Percentiles rank a stretch among this genome's conserved stretches.
These are phyloP conservation scores for Chesias legatella DNA, from an alignment of 2,888 invertebrate species.

Conservation along the genomic window DNA sequence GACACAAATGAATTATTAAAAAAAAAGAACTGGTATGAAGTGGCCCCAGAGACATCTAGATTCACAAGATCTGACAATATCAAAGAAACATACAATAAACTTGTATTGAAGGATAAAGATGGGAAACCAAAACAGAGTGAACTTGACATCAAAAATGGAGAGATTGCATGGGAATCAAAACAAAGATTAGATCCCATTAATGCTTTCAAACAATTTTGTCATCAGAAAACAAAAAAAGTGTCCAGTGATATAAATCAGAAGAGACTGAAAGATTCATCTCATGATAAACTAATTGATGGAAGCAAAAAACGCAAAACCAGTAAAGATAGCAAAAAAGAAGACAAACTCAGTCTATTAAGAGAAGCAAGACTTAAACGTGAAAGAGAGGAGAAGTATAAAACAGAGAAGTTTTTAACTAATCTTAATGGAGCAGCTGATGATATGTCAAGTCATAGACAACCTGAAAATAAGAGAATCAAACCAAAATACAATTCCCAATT, in stretches of 20 bases:
- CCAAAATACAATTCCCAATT: conserved; percentile 98
- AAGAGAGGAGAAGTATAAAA: conserved; percentile 85
- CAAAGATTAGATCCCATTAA: conserved; percentile 86
- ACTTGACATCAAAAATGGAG: conserved; percentile 72
- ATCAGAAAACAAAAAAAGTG: conserved; percentile 33
- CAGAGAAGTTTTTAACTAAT: conserved; percentile 86
- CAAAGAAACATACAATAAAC: conserved; percentile 71
- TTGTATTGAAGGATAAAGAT: conserved; percentile 67
- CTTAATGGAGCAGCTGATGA: conserved; percentile 58
- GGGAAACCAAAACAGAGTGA: conserved; percentile 58
- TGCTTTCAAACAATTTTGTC: conserved; percentile 81
- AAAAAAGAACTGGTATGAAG: conserved; percentile 94
- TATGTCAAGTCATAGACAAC: conserved; percentile 20
- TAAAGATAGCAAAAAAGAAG: conserved; percentile 42
- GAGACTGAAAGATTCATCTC: not conserved
- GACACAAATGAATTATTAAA: conserved; percentile 93
- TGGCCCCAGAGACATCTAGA: conserved; percentile 80
- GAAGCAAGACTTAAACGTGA: conserved; percentile 91
- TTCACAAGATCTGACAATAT: conserved; percentile 51
- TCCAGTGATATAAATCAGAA: not conserved
- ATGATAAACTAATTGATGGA: conserved; percentile 28
- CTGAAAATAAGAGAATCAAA: conserved; percentile 61
- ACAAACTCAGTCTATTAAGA: conserved; percentile 84
- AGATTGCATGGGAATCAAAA: conserved; percentile 85
- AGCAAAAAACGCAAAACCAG: conserved; percentile 35